phyloP scores from a whole-genome alignment of 2,888 invertebrate species.

The Mythimna vitellina region DNA sequence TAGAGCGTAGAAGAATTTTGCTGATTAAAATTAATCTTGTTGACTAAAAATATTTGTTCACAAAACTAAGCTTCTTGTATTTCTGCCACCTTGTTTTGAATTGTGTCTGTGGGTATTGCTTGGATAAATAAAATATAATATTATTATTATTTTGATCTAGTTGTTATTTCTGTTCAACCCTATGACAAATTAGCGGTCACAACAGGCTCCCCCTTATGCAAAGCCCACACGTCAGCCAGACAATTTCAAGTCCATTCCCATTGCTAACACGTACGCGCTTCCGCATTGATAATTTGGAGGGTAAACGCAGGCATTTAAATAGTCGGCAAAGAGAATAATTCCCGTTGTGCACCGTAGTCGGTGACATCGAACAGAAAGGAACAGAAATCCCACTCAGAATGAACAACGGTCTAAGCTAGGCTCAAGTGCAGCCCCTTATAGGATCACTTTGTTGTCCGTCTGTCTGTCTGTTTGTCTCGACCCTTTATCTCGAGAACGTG shows the following conservation, averaged over 20 bases:
- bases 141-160: neutral
- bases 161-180: no score
- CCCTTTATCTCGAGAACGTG: no score
- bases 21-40: no score
- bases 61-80: no score
- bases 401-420: neutral
- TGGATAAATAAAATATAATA: no score
- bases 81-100: no score
- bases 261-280: conserved; percentile 47
- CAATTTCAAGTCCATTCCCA: conserved; percentile 42
- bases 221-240: conserved; percentile 6
- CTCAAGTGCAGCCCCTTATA: neutral
- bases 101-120: no score
- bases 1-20: no score
- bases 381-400: conserved; percentile 16
- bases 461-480: no score
- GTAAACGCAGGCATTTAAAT: conserved; percentile 57
- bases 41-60: no score
- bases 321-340: conserved; percentile 56
- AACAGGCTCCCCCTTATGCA: neutral
- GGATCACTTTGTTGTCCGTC: neutral
- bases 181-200: neutral
- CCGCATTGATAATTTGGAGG: conserved; percentile 55
- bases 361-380: rapidly evolving
- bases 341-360: conserved; percentile 32